Conservation (phyloP, 2,888 invertebrate genomes). For the Cremastobaeus sp. region DNA sequence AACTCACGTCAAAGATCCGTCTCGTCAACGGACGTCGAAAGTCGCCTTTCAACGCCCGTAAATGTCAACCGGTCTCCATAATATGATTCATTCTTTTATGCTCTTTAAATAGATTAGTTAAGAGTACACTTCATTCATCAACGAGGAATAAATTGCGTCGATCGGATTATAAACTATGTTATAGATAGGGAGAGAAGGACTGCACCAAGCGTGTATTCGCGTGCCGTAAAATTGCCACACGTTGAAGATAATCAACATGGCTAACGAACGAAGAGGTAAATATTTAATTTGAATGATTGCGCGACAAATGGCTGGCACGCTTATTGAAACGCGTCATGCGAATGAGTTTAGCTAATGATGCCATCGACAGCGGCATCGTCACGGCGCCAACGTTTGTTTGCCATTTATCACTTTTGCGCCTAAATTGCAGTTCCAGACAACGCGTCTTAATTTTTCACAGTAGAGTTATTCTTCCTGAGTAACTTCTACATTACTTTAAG, state of each 20-base stretch:
- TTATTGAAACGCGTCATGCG: slow-evolving; percentile 52
- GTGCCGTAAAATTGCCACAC: slow-evolving; percentile 51
- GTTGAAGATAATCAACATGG: slow-evolving; percentile 55
- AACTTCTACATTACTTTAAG: too few relatives aligned
- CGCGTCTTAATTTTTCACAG: too few relatives aligned
- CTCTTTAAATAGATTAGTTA: slow-evolving; percentile 50
- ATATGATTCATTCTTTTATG: slow-evolving; percentile 40
- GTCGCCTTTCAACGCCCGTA: too few relatives aligned
- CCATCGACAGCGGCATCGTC: slow-evolving; percentile 26
- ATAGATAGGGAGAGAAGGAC: slow-evolving; percentile 31
- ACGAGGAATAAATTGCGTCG: slow-evolving; percentile 33
- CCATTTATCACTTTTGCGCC: too few relatives aligned
- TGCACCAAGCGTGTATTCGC: slow-evolving; percentile 31
- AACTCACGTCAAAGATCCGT: too few relatives aligned
- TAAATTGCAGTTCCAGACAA: too few relatives aligned
- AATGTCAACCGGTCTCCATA: slow-evolving; percentile 15
- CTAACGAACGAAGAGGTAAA: slow-evolving; percentile 56
- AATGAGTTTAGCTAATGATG: slow-evolving; percentile 55
- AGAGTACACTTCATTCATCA: slow-evolving; percentile 25
- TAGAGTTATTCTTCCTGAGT: too few relatives aligned
- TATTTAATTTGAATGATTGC: slow-evolving; percentile 57
- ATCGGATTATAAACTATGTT: slow-evolving; percentile 26
- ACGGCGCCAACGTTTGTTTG: too few relatives aligned
- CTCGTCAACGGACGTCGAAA: too few relatives aligned
- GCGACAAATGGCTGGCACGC: slow-evolving; percentile 53